These are phyloP conservation scores for Kryptolebias marmoratus DNA, from an alignment of 2,113 vertebrate species.

Conservation along the genomic window DNA sequence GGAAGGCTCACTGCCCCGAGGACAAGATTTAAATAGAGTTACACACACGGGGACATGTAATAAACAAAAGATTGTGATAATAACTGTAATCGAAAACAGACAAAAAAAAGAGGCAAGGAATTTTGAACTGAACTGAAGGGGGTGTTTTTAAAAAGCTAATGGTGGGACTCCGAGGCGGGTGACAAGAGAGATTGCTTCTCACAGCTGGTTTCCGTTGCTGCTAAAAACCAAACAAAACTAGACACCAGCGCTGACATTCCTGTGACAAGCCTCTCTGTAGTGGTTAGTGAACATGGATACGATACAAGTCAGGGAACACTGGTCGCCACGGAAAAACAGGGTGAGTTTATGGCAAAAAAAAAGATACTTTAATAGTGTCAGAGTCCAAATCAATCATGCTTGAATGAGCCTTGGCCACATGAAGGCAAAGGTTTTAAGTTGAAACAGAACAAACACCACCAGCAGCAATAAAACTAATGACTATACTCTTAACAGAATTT, in stretches of 20 bases:
- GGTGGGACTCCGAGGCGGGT: slow-evolving; percentile 52
- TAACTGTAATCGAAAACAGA: slow-evolving; percentile 78
- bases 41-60: slow-evolving; percentile 15
- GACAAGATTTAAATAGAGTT: slow-evolving; percentile 59
- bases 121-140: slow-evolving; percentile 54
- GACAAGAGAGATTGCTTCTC: slow-evolving; percentile 60
- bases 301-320: slow-evolving; percentile 48
- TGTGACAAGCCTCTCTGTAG: slow-evolving; percentile 56
- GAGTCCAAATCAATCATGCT: neutral
- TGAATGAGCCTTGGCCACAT: no score
- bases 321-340: slow-evolving; percentile 22
- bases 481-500: no score
- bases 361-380: slow-evolving; percentile 3
- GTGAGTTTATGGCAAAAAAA: neutral
- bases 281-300: slow-evolving; percentile 46
- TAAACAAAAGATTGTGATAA: slow-evolving; percentile 67
- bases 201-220: slow-evolving; percentile 76
- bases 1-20: slow-evolving; percentile 58
- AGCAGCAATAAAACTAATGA: no score
- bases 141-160: slow-evolving; percentile 59
- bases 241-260: slow-evolving; percentile 53
- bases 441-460: no score
- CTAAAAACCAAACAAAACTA: slow-evolving; percentile 53
- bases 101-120: slow-evolving; percentile 55
- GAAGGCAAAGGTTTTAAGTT: no score